phyloP scores from a whole-genome alignment of 2,113 vertebrate genomes.

The Danionella cerebrum region DNA sequence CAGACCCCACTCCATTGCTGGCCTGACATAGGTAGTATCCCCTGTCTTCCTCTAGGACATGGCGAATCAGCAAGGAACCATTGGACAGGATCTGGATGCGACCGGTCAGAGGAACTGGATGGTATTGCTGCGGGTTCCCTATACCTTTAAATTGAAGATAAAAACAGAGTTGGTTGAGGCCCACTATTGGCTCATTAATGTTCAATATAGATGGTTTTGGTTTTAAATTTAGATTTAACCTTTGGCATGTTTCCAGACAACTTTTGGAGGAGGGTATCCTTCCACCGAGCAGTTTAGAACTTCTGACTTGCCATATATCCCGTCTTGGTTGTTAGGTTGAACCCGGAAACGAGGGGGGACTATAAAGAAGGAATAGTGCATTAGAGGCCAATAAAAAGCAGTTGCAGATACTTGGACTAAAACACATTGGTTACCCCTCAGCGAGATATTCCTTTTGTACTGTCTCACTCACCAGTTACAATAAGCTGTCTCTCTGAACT shows the following conservation, averaged over 20 bases:
- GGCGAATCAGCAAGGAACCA: slow-evolving; percentile 90
- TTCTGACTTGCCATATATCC: slow-evolving; percentile 91
- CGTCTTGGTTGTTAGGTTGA: slow-evolving; percentile 97
- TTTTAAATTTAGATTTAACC: too few relatives aligned
- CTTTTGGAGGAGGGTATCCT: slow-evolving; percentile 93
- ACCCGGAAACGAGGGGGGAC: slow-evolving; percentile 96
- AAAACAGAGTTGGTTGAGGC: background rate
- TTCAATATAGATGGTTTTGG: background rate
- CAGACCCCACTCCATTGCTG: slow-evolving; percentile 94
- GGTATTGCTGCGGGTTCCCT: slow-evolving; percentile 95
- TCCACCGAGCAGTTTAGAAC: slow-evolving; percentile 96
- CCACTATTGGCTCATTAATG: background rate
- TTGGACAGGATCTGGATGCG: slow-evolving; percentile 96
- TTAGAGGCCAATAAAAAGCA: background rate
- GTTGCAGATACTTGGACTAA: too few relatives aligned
- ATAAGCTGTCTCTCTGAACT: slow-evolving; percentile 94
- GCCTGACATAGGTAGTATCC: slow-evolving; percentile 98
- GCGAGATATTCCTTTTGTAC: too few relatives aligned
- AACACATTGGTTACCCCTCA: too few relatives aligned
- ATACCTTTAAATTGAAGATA: slow-evolving; percentile 61
- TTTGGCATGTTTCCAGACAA: slow-evolving; percentile 98
- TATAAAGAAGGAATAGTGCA: slow-evolving; percentile 39
- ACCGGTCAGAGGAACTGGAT: slow-evolving; percentile 90
- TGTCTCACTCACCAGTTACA: slow-evolving; percentile 83
- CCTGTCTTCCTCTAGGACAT: slow-evolving; percentile 93